These are phyloP conservation scores for Bergia puertoricense DNA, from an alignment of 92 coral and sea anemone genomes.

Conservation along the genomic window DNA sequence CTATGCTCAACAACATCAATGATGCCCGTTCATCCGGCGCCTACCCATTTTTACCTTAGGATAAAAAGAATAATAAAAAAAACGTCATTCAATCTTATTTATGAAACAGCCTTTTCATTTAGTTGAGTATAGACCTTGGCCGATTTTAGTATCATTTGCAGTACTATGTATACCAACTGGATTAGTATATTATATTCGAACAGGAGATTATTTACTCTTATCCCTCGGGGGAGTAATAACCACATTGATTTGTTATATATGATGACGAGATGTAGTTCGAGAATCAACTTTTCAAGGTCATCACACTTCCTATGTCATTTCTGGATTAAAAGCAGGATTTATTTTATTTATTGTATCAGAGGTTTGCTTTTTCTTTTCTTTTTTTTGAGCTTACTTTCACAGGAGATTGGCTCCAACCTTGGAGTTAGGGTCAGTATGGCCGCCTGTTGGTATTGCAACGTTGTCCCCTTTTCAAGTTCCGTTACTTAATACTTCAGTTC, in stretches of 20 bases:
- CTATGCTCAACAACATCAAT: not conserved
- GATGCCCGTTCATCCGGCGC: not conserved
- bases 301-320: constrained; percentile 70
- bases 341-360: not conserved
- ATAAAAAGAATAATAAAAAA: not conserved
- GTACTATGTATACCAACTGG: constrained; percentile 78
- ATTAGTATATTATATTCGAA: constrained; percentile 71
- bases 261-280: constrained; percentile 82
- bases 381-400: constrained; percentile 42
- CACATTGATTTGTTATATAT: constrained; percentile 64
- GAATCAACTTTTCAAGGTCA: constrained; percentile 80
- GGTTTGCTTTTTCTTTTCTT: not conserved
- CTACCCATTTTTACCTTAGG: not conserved
- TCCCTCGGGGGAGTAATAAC: constrained; percentile 61
- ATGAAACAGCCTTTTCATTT: constrained; percentile 68
- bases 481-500: constrained; percentile 72
- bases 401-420: constrained; percentile 55
- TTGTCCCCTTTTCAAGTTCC: constrained; percentile 77
- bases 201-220: constrained; percentile 62
- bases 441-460: constrained; percentile 70
- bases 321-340: constrained; percentile 52
- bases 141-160: constrained; percentile 67
- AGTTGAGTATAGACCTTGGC: constrained; percentile 85
- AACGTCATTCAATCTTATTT: not conserved
- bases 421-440: constrained; percentile 79